Evolutionary conservation across 2,888 invertebrate species (phyloP), one percentile per base, ranked within the genome.

Genomic region (Drosophila anomelani): DNA sequence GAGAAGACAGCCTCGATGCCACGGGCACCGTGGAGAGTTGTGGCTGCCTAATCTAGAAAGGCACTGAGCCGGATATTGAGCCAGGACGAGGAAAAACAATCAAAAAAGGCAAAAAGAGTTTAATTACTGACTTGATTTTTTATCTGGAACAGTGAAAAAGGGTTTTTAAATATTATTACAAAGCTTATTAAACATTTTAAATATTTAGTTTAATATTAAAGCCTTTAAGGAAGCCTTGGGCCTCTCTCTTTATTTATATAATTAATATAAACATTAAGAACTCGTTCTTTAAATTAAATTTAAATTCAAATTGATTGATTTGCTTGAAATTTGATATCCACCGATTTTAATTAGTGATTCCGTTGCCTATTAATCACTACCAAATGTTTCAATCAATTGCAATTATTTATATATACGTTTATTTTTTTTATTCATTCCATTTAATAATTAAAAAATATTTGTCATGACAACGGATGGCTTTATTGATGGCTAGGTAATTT

Each of bases 1-100:
- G 60, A 58, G 60, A 61, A 43, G 59, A 58, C 60, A 43, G 58
- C 58, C 15, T 5, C 51, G 34, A 34, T 43, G 41, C 60, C 9
- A 7, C n/a, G 10, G 58, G 13, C 41, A 58, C 60, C 34, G 34
- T 8, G 59, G 60, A 43, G 57, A 41, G 23, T 38, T 23, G 54
- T 23, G 23, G 38, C 36, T 36, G 57, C 58, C 41, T 34, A 17
- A 41, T 43, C 41, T 34, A 7, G 58, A 17, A 57, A 57, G 41
- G 23, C 57, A 57, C 55, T 39, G 41, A 32, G 39, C 13, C 41
- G 60, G 57, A 59, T 38, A 54, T 20, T 39, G 15, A 20, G 20
- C 36, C 36, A 10, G 15, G 12, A 0, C 23, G 3, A 15, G 13
- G 32, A 13, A 60, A n/a, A 13, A 34, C 34, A 20, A 34, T 51